Percentiles rank a stretch among this genome's conserved stretches.
Evolutionary conservation across 2,113 vertebrate species (phyloP).

Genomic region (Alosa alosa): DNA sequence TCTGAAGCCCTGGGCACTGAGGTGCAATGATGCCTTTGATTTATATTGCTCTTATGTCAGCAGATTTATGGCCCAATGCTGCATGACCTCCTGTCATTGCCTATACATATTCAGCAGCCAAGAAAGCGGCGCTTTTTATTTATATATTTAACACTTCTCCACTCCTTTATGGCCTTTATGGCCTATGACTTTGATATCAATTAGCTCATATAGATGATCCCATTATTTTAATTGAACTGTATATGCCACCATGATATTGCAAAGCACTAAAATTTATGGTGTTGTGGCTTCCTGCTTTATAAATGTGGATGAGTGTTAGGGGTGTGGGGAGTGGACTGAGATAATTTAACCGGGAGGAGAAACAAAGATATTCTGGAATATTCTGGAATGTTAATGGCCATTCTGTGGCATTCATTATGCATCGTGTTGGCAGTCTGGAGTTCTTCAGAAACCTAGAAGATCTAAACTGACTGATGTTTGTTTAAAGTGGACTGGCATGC

Average conservation of each 20-base stretch:
- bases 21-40: constrained; percentile 66
- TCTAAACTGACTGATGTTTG: constrained; percentile 9
- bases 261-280: background rate
- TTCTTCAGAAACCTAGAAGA: background rate
- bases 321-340: background rate
- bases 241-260: background rate
- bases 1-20: constrained; percentile 54
- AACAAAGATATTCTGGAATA: background rate
- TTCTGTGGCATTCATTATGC: background rate
- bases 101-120: constrained; percentile 58
- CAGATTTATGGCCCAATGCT: constrained; percentile 62
- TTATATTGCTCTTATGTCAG: constrained; percentile 63
- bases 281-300: background rate
- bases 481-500: background rate
- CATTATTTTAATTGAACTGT: constrained; percentile 7
- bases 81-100: constrained; percentile 53
- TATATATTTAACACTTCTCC: constrained; percentile 37
- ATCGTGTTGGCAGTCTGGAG: background rate
- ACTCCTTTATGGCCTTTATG: constrained; percentile 31
- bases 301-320: background rate
- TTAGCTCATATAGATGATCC: background rate
- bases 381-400: background rate
- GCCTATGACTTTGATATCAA: constrained; percentile 1
- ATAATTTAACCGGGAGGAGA: background rate
- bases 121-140: constrained; percentile 63